Conservation (phyloP, 2,888 invertebrate genomes). For the Drosophila mayaguana region DNA sequence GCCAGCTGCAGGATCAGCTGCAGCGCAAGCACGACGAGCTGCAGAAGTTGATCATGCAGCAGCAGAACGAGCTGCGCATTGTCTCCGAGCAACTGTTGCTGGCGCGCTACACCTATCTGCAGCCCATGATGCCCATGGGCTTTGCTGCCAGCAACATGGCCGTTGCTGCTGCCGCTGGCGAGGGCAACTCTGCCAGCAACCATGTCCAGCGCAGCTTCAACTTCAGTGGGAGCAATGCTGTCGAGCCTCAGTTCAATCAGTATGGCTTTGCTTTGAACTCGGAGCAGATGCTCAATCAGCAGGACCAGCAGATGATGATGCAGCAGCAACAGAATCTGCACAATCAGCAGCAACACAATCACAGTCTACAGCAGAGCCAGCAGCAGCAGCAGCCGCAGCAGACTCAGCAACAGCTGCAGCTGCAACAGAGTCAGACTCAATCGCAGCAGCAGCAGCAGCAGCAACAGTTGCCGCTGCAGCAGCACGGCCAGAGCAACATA, state of each 20-base stretch:
- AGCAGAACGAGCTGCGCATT: constrained; percentile 93
- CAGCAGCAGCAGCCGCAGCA: constrained; percentile 79
- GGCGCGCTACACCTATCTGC: constrained; percentile 91
- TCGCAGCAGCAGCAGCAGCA: constrained; percentile 58
- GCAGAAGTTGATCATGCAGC: constrained; percentile 93
- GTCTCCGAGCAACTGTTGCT: constrained; percentile 95
- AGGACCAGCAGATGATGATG: constrained; percentile 80
- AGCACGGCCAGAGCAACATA: constrained; percentile 64
- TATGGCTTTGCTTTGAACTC: constrained; percentile 81
- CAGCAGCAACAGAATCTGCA: constrained; percentile 75
- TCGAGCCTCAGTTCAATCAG: constrained; percentile 82
- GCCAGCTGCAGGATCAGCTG: constrained; percentile 89
- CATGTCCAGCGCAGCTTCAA: constrained; percentile 62
- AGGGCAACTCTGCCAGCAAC: constrained; percentile 45
- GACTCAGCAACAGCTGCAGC: constrained; percentile 74
- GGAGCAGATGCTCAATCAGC: constrained; percentile 76
- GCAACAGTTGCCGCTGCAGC: constrained; percentile 51
- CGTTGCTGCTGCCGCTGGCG: constrained; percentile 29
- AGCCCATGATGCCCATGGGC: constrained; percentile 80
- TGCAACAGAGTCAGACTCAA: constrained; percentile 58
- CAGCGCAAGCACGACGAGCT: constrained; percentile 94
- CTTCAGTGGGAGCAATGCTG: constrained; percentile 63
- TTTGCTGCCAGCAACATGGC: constrained; percentile 63
- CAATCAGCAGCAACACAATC: constrained; percentile 76
- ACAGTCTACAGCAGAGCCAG: constrained; percentile 63